Base-by-base conservation (phyloP, 2,113 vertebrate species). In the Tor tambroides region DNA sequence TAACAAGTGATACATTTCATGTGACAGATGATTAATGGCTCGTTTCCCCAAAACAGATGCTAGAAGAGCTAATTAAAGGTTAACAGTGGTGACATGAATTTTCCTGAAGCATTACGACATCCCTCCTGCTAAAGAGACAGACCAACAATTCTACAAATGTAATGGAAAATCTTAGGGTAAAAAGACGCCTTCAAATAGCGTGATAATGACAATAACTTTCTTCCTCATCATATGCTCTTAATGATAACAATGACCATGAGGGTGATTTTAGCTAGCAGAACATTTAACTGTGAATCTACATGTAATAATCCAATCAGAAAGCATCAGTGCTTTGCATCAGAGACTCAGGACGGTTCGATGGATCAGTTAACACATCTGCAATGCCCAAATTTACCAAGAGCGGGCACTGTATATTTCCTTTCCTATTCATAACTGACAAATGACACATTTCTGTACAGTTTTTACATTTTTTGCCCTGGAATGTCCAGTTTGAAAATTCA, bases 21-120 rank as follows among this genome's bases (percentile, higher is more conserved):
- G 59, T 74, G 69, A 87, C 74, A 74, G 83, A 41, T 86, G 54
- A 88, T 41, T 59, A 83, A 82, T 88, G 88, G 54, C 76, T 86
- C n/a, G 80, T 89, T 86, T 74, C 28, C 79, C 71, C 87, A 80
- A 67, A 43, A 85, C 38, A 59, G 56, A 84, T 61, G 85, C 88
- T 88, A 86, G 28, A 89, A 89, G 87, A 91, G 49, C 83, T 90
- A 89, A 26, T 74, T 61, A 46, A 82, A 74, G 43, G 9, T 56
- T 56, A 43, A 35, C 26, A 32, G 30, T 51, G 71, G 21, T 43
- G 17, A 35, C 51, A 28, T 79, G 35, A 71, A 23, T 83, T 67
- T 23, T 38, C 14, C 80, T 49, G 30, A 67, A 54, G 21, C 76
- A 85, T 85, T 26, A 82, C 1, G 59, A 74, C 23, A 43, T 35